Evolutionary conservation across 92 coral and sea anemone genomes (phyloP).

Genomic region (Zoanthus sansibaricus): DNA sequence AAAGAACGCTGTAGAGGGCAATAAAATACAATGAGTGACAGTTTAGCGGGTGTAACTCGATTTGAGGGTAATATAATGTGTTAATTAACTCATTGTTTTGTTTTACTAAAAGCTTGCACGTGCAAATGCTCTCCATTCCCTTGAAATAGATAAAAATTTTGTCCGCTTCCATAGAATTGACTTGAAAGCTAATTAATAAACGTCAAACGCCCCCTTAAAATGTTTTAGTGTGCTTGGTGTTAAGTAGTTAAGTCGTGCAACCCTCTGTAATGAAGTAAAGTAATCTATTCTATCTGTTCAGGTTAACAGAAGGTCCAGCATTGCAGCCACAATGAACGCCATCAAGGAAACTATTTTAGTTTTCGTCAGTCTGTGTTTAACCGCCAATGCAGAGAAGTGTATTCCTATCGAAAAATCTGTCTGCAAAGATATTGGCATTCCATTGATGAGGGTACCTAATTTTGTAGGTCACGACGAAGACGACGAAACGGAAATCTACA

Average conservation of each 20-base stretch:
- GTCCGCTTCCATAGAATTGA: constrained; percentile 45
- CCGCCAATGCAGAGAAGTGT: constrained; percentile 15
- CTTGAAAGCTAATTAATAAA: constrained; percentile 70
- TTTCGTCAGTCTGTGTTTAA: constrained; percentile 6
- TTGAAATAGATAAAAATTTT: constrained; percentile 48
- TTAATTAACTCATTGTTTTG: constrained; percentile 27
- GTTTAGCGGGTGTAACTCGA: background rate
- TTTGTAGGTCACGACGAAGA: constrained; percentile 57
- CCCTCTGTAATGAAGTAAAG: background rate
- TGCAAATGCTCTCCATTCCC: constrained; percentile 59
- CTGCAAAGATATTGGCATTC: constrained; percentile 46
- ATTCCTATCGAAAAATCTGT: background rate
- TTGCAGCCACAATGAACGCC: background rate
- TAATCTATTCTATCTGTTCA: background rate
- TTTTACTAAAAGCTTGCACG: constrained; percentile 39
- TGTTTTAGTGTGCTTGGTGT: background rate
- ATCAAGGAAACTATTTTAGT: background rate
- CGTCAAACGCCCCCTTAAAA: constrained; percentile 54
- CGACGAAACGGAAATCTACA: constrained; percentile 21
- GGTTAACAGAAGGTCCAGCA: background rate
- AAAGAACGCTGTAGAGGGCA: background rate
- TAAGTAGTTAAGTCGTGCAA: background rate
- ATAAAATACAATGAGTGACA: constrained; percentile 1
- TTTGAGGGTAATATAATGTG: background rate
- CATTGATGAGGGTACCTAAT: constrained; percentile 70